phyloP scores from a whole-genome alignment of 2,113 vertebrate species.

The Propithecus coquereli region DNA sequence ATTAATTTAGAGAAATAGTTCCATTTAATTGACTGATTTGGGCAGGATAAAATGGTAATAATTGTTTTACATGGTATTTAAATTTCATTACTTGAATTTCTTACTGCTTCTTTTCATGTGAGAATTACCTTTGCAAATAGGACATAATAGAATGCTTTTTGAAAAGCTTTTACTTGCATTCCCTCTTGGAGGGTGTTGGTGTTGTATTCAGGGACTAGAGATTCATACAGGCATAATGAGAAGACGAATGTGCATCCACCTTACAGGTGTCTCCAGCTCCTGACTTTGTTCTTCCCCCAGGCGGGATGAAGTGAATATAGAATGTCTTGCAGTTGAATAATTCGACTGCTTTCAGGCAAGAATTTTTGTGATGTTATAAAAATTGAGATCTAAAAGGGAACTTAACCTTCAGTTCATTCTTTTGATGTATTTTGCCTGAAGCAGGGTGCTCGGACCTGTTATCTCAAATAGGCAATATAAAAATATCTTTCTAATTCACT shows the following conservation, averaged over 20 bases:
- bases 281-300: constrained; percentile 56
- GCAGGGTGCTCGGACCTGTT: constrained; percentile 47
- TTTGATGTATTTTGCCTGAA: constrained; percentile 58
- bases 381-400: constrained; percentile 74
- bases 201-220: not conserved
- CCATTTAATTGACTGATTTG: constrained; percentile 69
- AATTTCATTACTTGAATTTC: constrained; percentile 62
- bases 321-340: constrained; percentile 68
- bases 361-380: constrained; percentile 75
- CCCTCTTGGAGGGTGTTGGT: not conserved
- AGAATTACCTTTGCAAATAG: constrained; percentile 55
- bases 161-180: not conserved
- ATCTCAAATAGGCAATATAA: constrained; percentile 73
- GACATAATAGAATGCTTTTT: constrained; percentile 33
- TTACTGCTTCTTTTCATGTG: constrained; percentile 37
- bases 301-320: constrained; percentile 59
- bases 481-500: constrained; percentile 69
- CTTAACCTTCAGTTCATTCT: constrained; percentile 75
- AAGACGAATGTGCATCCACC: constrained; percentile 32
- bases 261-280: not conserved
- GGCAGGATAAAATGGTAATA: constrained; percentile 61
- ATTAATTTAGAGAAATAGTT: constrained; percentile 68
- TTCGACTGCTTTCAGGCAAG: constrained; percentile 71
- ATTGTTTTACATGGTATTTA: constrained; percentile 67
- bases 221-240: not conserved